These are phyloP conservation scores for Styela plicata DNA, from an alignment of 23 tunicate genomes.

Conservation along the genomic window DNA sequence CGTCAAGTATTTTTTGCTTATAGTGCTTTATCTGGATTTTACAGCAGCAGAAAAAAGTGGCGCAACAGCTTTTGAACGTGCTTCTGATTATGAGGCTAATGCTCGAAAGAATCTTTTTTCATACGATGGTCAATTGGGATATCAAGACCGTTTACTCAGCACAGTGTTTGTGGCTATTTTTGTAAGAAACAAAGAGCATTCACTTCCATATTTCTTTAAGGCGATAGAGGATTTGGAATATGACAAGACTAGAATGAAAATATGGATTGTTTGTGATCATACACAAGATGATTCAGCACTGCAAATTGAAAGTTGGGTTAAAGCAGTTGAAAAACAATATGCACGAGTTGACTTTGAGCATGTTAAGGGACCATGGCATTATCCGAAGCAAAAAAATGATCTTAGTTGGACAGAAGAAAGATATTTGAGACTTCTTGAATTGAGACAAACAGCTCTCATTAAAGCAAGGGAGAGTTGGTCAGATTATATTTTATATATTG, in stretches of 20 bases:
- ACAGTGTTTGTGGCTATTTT: slow-evolving; percentile 66
- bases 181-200: slow-evolving; percentile 75
- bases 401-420: slow-evolving; percentile 83
- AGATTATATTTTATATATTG: slow-evolving; percentile 65
- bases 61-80: neutral
- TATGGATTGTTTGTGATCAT: slow-evolving; percentile 94
- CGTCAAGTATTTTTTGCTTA: too few relatives aligned
- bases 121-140: neutral
- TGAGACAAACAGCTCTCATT: slow-evolving; percentile 67
- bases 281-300: slow-evolving; percentile 68
- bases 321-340: slow-evolving; percentile 32
- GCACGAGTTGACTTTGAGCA: slow-evolving; percentile 38
- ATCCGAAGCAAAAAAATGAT: slow-evolving; percentile 48
- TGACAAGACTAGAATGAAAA: slow-evolving; percentile 50
- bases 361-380: slow-evolving; percentile 34
- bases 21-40: neutral
- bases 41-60: neutral
- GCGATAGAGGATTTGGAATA: slow-evolving; percentile 55
- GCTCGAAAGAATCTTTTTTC: slow-evolving; percentile 14
- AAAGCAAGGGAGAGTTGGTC: slow-evolving; percentile 76
- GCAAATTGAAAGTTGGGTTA: slow-evolving; percentile 54
- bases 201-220: slow-evolving; percentile 68
- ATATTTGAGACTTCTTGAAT: slow-evolving; percentile 43
- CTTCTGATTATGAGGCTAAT: neutral
- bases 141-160: neutral